Evolutionary conservation across 2,888 invertebrate species (phyloP), one percentile per base, ranked within the genome.

Genomic region (Altica lythri): DNA sequence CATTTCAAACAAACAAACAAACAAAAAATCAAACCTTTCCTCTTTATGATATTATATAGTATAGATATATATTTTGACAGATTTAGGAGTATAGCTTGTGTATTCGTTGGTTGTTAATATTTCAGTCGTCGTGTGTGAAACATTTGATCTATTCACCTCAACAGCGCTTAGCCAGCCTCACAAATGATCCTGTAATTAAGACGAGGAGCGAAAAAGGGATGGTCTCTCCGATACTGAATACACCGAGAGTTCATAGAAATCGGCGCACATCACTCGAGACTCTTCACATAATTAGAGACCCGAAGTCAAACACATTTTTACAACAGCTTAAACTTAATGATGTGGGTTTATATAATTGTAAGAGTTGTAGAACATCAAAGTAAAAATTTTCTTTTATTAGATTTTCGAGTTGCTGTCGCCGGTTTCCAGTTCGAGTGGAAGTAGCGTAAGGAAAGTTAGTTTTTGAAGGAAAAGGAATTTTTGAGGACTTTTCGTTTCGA

Each of bases 321-420:
- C 57, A 59, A 61, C 58, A 60, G 57, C 60, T 59, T 49, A 55
- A 52, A 53, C 59, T 57, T 63, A 63, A 63, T 55, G 63, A 63
- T 56, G 63, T 63, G 55, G 51, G 56, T 59, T 61, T 59, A 53
- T 53, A 51, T 59, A 46, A 60, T 59, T 59, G 51, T 54, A 45
- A 59, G 57, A 52, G 56, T 48, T 47, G 44, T 47, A 29, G 17
- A 46, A 51, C 47, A 54, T 58, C 56, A 60, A 60, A 60, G 57
- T n/a, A 40, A 32, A 43, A 38, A 44, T 50, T 50, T 55, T 55
- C 43, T 35, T 32, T 47, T 27, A 42, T 46, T 17, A 25, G 18
- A 32, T 16, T 43, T 43, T 32, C 34, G 25, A 49, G 49, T 49
- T 42, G 40, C 19, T n/a, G n/a, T n/a, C 40, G 49, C 14, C 49